These are phyloP conservation scores for Listronotus oregonensis DNA, from an alignment of 1,140 invertebrate genomes.

Conservation along the genomic window DNA sequence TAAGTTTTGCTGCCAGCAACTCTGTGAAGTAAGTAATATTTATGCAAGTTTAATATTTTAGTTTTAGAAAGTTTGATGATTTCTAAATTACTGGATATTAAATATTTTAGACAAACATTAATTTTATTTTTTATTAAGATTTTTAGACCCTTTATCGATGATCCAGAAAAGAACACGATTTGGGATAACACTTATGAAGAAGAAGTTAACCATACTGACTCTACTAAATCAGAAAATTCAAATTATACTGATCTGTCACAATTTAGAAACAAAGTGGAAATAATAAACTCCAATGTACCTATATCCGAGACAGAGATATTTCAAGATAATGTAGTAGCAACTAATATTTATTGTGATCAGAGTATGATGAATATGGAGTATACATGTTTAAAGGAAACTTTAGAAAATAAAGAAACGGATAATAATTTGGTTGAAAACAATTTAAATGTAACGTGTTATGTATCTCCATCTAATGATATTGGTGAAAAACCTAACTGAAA, in stretches of 20 bases:
- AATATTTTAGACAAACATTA: too few species aligned
- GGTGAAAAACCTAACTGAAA: not conserved
- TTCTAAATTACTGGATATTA: too few species aligned
- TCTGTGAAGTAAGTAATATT: conserved; percentile 19
- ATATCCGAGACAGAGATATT: not conserved
- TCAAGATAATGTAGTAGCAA: not conserved
- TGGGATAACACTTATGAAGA: conserved; percentile 34
- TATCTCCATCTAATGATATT: too few species aligned
- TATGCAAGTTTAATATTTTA: too few species aligned
- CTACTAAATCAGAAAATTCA: conserved; percentile 11
- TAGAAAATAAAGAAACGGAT: not conserved
- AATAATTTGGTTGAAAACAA: not conserved
- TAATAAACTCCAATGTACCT: too few species aligned
- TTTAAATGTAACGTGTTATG: not conserved
- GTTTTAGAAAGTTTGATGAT: too few species aligned
- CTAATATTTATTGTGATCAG: not conserved
- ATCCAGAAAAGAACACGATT: conserved; percentile 23
- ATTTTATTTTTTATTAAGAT: not conserved
- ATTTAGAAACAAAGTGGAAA: not conserved
- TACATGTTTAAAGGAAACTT: not conserved
- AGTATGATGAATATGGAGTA: conserved; percentile 2
- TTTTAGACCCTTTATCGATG: conserved; percentile 22
- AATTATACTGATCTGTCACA: not conserved
- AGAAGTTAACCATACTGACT: conserved; percentile 23
- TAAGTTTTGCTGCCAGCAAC: conserved; percentile 31